Evolutionary conservation across 2,888 invertebrate genomes (phyloP), one percentile per base, ranked within the genome.

Genomic region (Ellobium chinense): DNA sequence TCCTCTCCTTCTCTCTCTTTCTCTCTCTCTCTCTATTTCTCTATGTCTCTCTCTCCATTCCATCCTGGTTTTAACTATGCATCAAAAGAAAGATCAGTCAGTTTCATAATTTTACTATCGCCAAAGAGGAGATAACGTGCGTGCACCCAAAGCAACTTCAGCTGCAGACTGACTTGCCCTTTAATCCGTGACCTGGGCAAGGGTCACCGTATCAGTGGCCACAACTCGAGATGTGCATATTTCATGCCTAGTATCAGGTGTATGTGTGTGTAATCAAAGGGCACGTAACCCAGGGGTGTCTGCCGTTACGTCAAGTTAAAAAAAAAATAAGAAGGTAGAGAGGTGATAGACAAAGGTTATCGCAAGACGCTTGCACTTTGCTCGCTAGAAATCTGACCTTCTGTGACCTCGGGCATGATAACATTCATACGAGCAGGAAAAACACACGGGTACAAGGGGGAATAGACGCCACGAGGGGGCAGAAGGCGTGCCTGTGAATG

Each of bases 321-420:
- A 46, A 46, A 46, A 46, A 46, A 46, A 46, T 12, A 46, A 46
- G 18, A 46, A 18, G 46, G 2, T 3, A 29, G 31, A 58, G 70
- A 31, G 34, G 56, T 34, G 34, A 31, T 34, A 70, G 58, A 36
- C 54, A 70, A 70, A 70, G 70, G 70, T 70, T 70, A 70, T 70
- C 70, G 39, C 24, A n/a, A 58, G 70, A 58, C 39, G 58, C 31
- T 54, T 27, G 56, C 36, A 70, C 70, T 70, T 7, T 34, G 58
- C 34, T n/a, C 24, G 34, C 56, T 54, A 29, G 70, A 70, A 70
- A 70, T 70, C 34, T 70, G 70, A 70, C 70, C 70, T 70, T 70
- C 56, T 70, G 7, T 58, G 56, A 70, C 34, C 58, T 36, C 56
- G 29, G 54, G 70, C 14, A 18, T 68, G 68, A 68, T 68, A 68